A percentile compares a stretch with the other conserved stretches of the same genome.
phyloP scores from a whole-genome alignment of 2,888 invertebrate genomes.

The Bombylius discolor region DNA sequence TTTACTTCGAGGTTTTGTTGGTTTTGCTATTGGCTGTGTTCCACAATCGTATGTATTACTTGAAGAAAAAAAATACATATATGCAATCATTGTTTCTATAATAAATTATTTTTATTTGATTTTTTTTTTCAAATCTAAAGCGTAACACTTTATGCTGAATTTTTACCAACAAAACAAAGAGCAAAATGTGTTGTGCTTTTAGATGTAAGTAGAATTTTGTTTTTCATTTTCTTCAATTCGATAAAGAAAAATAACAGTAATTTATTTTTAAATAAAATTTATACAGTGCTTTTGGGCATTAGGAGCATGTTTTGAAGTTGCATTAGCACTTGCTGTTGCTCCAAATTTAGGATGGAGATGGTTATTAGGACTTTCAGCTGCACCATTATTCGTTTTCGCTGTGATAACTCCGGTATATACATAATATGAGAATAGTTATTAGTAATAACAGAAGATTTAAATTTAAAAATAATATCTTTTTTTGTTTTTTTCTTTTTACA shows the following conservation, averaged over 20 bases:
- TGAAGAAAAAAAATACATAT: constrained; percentile 4
- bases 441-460: too few relatives aligned
- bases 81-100: constrained; percentile 12
- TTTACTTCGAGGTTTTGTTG: constrained; percentile 79
- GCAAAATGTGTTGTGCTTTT: constrained; percentile 90
- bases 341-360: constrained; percentile 84
- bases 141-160: constrained; percentile 91
- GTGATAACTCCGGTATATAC: constrained; percentile 54
- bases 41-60: constrained; percentile 78
- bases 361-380: constrained; percentile 80
- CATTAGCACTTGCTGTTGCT: constrained; percentile 81
- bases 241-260: background rate
- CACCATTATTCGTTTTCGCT: constrained; percentile 75
- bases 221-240: background rate
- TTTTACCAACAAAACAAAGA: constrained; percentile 83
- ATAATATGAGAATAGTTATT: too few relatives aligned
- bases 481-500: constrained; percentile 4
- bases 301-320: constrained; percentile 86
- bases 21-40: constrained; percentile 92
- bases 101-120: constrained; percentile 10
- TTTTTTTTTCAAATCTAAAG: constrained; percentile 39
- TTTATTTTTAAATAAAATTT: background rate
- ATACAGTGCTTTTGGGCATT: constrained; percentile 88
- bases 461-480: background rate
- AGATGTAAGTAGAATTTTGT: constrained; percentile 55